These are phyloP conservation scores for Aythya baeri DNA, from an alignment of 2,113 vertebrate genomes.

Conservation along the genomic window DNA sequence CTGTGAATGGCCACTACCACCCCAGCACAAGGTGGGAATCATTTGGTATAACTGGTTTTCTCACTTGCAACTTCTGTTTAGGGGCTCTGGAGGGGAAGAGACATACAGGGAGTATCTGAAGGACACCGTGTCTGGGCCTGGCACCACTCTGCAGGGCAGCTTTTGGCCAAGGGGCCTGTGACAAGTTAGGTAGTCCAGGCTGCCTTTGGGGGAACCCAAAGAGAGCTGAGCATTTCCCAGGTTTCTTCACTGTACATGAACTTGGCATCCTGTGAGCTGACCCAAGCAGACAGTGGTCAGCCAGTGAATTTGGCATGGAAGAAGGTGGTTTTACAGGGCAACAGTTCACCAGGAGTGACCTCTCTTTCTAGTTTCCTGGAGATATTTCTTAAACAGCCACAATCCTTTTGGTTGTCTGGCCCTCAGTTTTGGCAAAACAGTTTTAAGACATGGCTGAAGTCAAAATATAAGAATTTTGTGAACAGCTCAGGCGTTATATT, in stretches of 20 bases:
- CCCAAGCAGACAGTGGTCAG: fast-evolving
- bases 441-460: neutral
- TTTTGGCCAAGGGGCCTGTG: neutral
- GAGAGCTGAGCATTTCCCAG: neutral
- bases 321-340: neutral
- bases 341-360: neutral
- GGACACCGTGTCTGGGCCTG: fast-evolving
- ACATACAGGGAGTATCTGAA: fast-evolving
- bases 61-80: neutral
- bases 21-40: neutral
- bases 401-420: neutral
- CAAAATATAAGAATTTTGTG: neutral
- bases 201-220: neutral
- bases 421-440: neutral
- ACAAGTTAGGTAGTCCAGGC: neutral
- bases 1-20: fast-evolving
- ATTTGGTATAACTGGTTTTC: neutral
- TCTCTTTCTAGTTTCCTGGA: neutral
- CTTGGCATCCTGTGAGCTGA: neutral
- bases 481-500: neutral
- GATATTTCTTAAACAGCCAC: neutral
- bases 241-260: neutral
- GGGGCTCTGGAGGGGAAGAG: neutral
- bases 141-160: fast-evolving
- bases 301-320: neutral